Conservation (phyloP, 1,140 invertebrate species). For the Scaptomyza graminum region DNA sequence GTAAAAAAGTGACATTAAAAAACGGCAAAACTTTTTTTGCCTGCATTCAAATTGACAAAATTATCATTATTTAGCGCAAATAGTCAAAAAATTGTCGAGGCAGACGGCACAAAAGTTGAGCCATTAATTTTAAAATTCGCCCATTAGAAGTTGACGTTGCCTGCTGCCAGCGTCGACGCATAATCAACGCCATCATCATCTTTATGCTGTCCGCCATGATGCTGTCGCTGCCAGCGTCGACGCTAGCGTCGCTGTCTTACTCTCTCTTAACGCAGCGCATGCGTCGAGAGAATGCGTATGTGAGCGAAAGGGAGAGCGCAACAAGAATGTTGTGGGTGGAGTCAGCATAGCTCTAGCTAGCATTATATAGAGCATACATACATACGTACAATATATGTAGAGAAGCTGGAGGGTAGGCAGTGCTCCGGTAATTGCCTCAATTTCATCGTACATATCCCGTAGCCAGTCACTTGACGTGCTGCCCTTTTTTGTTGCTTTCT, state of each 20-base stretch:
- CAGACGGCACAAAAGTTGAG: slow-evolving; percentile 47
- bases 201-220: slow-evolving; percentile 46
- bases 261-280: slow-evolving; percentile 34
- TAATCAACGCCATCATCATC: slow-evolving; percentile 57
- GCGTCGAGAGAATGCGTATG: slow-evolving; percentile 39
- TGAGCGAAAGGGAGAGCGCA: neutral
- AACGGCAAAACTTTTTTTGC: neutral
- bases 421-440: slow-evolving; percentile 72
- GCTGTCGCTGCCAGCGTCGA: slow-evolving; percentile 1
- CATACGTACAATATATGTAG: neutral
- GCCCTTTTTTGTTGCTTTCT: slow-evolving; percentile 42
- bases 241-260: neutral
- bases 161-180: slow-evolving; percentile 23
- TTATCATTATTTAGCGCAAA: slow-evolving; percentile 60
- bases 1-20: neutral
- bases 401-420: slow-evolving; percentile 36
- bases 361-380: slow-evolving; percentile 37
- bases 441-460: slow-evolving; percentile 66
- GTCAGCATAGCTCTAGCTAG: slow-evolving; percentile 27
- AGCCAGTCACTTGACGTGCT: slow-evolving; percentile 59
- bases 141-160: slow-evolving; percentile 52
- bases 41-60: slow-evolving; percentile 37
- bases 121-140: slow-evolving; percentile 60
- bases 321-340: slow-evolving; percentile 61
- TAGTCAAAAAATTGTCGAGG: slow-evolving; percentile 43